Evolutionary conservation across 2,797 vertebrate genomes (phyloP).

Genomic region (Rhinatrema bivittatum): DNA sequence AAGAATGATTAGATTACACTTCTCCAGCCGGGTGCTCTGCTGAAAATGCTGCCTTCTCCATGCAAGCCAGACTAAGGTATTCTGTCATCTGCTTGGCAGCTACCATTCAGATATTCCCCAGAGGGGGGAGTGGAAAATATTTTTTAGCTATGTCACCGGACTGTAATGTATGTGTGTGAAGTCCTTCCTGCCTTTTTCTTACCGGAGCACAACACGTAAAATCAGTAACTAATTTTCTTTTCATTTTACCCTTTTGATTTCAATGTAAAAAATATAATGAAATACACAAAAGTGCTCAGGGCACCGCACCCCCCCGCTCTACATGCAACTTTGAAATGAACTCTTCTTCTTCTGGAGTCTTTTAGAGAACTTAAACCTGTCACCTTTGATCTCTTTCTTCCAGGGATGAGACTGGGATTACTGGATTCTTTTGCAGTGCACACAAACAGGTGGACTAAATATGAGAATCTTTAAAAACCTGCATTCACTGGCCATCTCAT

Average conservation of each 20-base stretch:
- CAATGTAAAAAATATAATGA: conserved; percentile 9
- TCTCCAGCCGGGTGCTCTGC: conserved; percentile 21
- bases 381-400: conserved; percentile 24
- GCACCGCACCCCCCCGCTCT: background rate
- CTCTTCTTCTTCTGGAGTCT: conserved; percentile 28
- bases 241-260: conserved; percentile 9
- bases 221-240: conserved; percentile 15
- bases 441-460: too few relatives aligned
- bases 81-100: conserved; percentile 81
- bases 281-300: background rate
- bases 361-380: conserved; percentile 22
- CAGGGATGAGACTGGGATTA: background rate
- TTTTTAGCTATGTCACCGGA: background rate
- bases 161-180: background rate
- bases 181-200: too few relatives aligned
- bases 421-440: background rate
- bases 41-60: conserved; percentile 43
- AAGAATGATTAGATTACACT: too few relatives aligned
- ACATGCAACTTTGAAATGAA: background rate
- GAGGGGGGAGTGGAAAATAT: conserved; percentile 16
- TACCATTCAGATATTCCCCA: conserved; percentile 67
- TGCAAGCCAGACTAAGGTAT: conserved; percentile 65
- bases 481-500: background rate
- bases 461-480: background rate
- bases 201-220: too few relatives aligned